phyloP scores from a whole-genome alignment of 2,113 vertebrate species.

The Stegostoma tigrinum region DNA sequence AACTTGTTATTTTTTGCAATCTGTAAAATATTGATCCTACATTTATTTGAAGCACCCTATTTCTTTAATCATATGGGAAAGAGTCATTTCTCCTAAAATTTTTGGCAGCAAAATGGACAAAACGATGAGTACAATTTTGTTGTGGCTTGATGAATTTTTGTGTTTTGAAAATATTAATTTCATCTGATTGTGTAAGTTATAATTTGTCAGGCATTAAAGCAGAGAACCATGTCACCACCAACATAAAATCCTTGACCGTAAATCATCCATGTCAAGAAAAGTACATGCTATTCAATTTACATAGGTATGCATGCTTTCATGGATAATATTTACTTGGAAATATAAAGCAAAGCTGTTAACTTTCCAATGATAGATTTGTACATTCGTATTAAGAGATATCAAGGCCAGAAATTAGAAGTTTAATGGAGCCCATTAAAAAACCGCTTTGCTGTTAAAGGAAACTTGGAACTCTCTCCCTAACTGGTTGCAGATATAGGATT shows the following conservation, averaged over 20 bases:
- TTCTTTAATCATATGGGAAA: not conserved
- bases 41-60: not conserved
- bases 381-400: not conserved
- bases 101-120: not conserved
- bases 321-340: not conserved
- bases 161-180: not conserved
- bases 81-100: not conserved
- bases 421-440: not conserved
- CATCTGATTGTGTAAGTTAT: not conserved
- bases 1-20: not conserved
- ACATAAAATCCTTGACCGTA: not conserved
- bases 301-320: not conserved
- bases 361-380: not conserved
- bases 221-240: not conserved
- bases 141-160: not conserved
- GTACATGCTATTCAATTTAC: not conserved
- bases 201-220: not conserved
- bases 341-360: not conserved
- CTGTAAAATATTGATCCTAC: not conserved
- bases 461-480: not conserved
- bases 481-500: not conserved
- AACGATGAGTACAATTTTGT: no score
- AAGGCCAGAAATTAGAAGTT: not conserved
- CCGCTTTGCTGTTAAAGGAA: not conserved
- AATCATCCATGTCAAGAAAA: not conserved